Base-by-base conservation (phyloP, 53 echinoderm and acorn worm genomes). In the Hippasteria phrygiana region DNA sequence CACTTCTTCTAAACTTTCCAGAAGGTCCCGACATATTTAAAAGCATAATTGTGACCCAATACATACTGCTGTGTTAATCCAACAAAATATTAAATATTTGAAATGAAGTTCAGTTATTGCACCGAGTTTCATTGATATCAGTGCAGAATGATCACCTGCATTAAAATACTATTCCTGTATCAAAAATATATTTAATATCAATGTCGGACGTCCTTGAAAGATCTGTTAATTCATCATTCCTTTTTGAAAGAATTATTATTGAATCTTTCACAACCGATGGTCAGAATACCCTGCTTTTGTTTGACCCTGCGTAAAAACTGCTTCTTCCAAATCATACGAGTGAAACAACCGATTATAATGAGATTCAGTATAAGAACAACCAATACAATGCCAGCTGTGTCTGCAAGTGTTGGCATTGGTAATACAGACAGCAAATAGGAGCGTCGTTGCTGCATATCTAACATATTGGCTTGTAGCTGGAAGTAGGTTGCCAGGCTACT, bases 381-480 rank as follows among this genome's bases (percentile, higher is more conserved):
- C 11, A 74, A 55, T 12, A 92, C 22, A 3, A 95, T 13, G 17
- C 92, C 95, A 0, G 85, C 31, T 0, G 95, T 89, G 29, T 80
- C 46, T 1, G 55, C 43, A 22, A 95, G 55, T 24, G 93, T 90
- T 48, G 94, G 95, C 74, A 78, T 73, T 0, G 88, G 92, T 8
- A 86, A 47, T 2, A 75, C 71, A 6, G 89, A 72, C 2, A 83
- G 77, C 0, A 94, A 67, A 55, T 81, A 74, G 1, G 71, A 78
- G 3, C 93, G 69, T 32, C 98, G 85, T 17, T 89, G 35, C 9
- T 51, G 75, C 91, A 95, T 92, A 66, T 97, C 98, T 4, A 71
- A 73, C 5, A 89, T 13, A 20, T 95, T 56, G 1, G 87, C 95
- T 17, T 72, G 50, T 14, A 95, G 83, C 55, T 97, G 98, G 22